Evolutionary conservation across 2,888 invertebrate genomes (phyloP).

Genomic region (Idaea dimidiata): DNA sequence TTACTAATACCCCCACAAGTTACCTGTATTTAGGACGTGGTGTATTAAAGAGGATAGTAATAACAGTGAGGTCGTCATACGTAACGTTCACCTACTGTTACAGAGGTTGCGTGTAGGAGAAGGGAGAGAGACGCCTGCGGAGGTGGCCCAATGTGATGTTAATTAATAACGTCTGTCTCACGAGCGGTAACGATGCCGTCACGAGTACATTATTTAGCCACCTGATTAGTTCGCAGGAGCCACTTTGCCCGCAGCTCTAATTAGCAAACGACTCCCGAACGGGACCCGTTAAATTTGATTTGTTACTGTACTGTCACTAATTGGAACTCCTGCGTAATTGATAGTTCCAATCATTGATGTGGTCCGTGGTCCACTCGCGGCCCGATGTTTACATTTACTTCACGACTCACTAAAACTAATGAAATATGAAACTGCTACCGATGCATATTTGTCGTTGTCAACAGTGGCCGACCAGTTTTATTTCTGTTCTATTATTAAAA

Average conservation of each 20-base stretch:
- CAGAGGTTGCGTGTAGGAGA: slow-evolving; percentile 25
- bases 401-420: slow-evolving; percentile 53
- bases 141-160: slow-evolving; percentile 64
- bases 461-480: slow-evolving; percentile 59
- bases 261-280: slow-evolving; percentile 62
- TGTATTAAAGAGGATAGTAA: slow-evolving; percentile 15
- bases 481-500: slow-evolving; percentile 77
- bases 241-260: slow-evolving; percentile 70
- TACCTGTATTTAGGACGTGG: slow-evolving; percentile 15
- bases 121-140: slow-evolving; percentile 29
- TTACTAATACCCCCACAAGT: neutral
- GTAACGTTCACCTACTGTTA: slow-evolving; percentile 21
- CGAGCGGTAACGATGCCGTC: slow-evolving; percentile 75
- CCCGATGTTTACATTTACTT: slow-evolving; percentile 47
- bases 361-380: slow-evolving; percentile 44
- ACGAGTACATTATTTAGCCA: slow-evolving; percentile 79
- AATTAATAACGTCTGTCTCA: slow-evolving; percentile 79
- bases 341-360: slow-evolving; percentile 52
- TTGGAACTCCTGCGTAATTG: slow-evolving; percentile 69
- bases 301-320: slow-evolving; percentile 73
- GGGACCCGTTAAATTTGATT: slow-evolving; percentile 69
- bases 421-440: slow-evolving; percentile 58
- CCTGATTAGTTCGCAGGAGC: slow-evolving; percentile 75
- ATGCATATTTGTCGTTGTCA: slow-evolving; percentile 52
- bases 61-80: slow-evolving; percentile 18